Conservation (phyloP, 2,888 invertebrate species). For the Eupithecia tripunctaria region DNA sequence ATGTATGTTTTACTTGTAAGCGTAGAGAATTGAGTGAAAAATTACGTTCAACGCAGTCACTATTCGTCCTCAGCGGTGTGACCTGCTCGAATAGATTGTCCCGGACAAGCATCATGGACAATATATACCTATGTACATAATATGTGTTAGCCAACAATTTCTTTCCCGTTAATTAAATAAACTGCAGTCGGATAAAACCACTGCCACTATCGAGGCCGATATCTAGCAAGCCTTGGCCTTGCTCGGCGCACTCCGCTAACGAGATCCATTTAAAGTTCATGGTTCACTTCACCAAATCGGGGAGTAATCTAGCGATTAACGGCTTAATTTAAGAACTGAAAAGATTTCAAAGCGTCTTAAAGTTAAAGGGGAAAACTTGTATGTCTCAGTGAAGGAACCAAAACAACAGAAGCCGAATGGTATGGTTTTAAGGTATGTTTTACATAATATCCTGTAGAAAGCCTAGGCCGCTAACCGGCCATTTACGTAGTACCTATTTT, state of each 20-base stretch:
- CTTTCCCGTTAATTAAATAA: not conserved
- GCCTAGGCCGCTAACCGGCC: no score
- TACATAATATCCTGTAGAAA: no score
- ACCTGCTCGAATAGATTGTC: no score
- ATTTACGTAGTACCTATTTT: no score
- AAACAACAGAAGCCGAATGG: no score
- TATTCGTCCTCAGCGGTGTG: not conserved
- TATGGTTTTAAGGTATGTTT: not conserved
- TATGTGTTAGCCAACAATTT: not conserved
- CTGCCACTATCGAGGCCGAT: not conserved
- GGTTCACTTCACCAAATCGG: not conserved
- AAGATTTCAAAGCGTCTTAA: no score
- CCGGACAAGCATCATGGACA: not conserved
- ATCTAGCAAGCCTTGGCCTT: not conserved
- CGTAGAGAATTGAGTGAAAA: not conserved
- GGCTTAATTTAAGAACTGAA: not conserved
- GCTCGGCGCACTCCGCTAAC: conserved; percentile 1
- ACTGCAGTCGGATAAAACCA: not conserved
- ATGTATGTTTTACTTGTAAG: not conserved
- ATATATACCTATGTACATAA: no score
- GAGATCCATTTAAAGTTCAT: conserved; percentile 3
- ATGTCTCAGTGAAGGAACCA: no score
- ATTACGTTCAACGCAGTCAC: not conserved
- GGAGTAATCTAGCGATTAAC: not conserved
- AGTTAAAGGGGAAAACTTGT: no score